Evolutionary conservation across 2,113 vertebrate genomes (phyloP).

Genomic region (Odocoileus hemionus): DNA sequence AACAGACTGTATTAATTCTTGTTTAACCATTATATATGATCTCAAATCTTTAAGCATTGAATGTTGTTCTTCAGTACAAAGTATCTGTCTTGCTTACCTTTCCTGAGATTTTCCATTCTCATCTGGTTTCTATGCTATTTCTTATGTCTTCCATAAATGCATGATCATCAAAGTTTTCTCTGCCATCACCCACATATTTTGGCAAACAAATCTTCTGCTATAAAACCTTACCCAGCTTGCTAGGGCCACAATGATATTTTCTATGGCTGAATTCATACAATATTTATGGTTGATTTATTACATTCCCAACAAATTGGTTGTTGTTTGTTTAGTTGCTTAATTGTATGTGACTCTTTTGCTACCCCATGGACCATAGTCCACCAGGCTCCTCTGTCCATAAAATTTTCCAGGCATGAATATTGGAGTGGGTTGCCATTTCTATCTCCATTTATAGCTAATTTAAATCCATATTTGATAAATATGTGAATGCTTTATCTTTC

Average conservation of each 20-base stretch:
- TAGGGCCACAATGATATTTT: not conserved
- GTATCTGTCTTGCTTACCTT: not conserved
- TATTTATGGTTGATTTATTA: not conserved
- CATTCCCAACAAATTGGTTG: not conserved
- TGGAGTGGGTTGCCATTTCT: not conserved
- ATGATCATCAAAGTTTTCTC: not conserved
- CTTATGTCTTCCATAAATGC: not conserved
- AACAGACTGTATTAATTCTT: not conserved
- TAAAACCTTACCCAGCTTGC: not conserved
- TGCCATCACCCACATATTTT: not conserved
- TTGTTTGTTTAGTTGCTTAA: not conserved
- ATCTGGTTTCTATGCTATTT: not conserved
- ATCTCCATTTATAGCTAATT: not conserved
- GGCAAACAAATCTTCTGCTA: not conserved
- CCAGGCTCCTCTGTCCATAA: not conserved
- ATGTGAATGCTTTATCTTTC: not conserved
- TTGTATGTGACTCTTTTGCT: not conserved
- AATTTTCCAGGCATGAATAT: not conserved
- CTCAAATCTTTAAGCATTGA: not conserved
- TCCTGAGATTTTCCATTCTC: not conserved
- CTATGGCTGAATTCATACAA: not conserved
- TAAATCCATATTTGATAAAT: not conserved
- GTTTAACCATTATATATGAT: not conserved
- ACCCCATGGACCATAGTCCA: not conserved
- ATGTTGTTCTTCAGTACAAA: not conserved